These are phyloP conservation scores for Drosophila kuntzei DNA, from an alignment of 2,888 invertebrate species.

Conservation along the genomic window DNA sequence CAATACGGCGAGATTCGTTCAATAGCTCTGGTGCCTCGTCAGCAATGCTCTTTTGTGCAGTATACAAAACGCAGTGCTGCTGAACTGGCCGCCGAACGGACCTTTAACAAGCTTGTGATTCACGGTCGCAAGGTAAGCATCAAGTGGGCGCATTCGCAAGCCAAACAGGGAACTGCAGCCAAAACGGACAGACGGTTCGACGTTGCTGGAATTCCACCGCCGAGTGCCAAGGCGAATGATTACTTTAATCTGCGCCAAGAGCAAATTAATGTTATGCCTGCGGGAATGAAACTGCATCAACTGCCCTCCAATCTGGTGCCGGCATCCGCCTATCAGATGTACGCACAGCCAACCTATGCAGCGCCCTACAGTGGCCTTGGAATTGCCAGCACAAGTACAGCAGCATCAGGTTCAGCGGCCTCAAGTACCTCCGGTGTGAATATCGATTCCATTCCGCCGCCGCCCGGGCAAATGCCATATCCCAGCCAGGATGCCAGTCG, in stretches of 20 bases:
- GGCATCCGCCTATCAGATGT: slow-evolving; percentile 84
- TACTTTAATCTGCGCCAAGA: slow-evolving; percentile 88
- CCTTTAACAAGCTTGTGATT: slow-evolving; percentile 95
- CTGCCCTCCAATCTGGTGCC: slow-evolving; percentile 84
- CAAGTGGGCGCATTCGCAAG: slow-evolving; percentile 99
- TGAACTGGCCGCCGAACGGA: slow-evolving; percentile 97
- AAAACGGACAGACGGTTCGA: slow-evolving; percentile 88
- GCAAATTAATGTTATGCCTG: slow-evolving; percentile 84
- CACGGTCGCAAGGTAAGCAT: slow-evolving; percentile 96
- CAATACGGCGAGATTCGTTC: slow-evolving; percentile 99
- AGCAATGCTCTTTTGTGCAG: slow-evolving; percentile 98
- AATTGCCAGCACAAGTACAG: slow-evolving; percentile 83
- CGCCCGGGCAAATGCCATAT: slow-evolving; percentile 91
- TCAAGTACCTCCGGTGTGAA: slow-evolving; percentile 51
- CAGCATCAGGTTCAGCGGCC: slow-evolving; percentile 27
- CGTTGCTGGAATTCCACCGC: slow-evolving; percentile 92
- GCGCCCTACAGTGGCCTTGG: slow-evolving; percentile 84
- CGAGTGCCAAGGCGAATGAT: slow-evolving; percentile 88
- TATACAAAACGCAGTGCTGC: slow-evolving; percentile 96
- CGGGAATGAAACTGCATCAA: slow-evolving; percentile 85
- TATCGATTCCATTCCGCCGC: slow-evolving; percentile 83
- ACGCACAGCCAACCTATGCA: slow-evolving; percentile 84
- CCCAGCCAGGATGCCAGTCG: slow-evolving; percentile 96
- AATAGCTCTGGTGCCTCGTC: slow-evolving; percentile 95
- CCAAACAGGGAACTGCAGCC: slow-evolving; percentile 87